Conservation (phyloP, 1,140 invertebrate genomes). For the Bombus affinis region DNA sequence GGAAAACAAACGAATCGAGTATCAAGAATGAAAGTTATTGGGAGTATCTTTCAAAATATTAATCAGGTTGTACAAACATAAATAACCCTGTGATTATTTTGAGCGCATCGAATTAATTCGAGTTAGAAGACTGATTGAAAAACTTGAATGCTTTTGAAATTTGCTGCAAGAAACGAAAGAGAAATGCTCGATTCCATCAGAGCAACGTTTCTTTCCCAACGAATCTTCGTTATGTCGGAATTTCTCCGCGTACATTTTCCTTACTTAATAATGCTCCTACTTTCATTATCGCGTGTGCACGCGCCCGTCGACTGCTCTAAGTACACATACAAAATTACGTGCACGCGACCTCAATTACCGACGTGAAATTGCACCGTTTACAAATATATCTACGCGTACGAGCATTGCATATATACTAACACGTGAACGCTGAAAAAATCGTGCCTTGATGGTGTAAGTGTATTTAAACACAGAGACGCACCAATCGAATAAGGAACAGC, state of each 20-base stretch:
- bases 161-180: conserved; percentile 4
- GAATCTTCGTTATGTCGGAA: background rate
- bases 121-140: background rate
- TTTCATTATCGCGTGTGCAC: conserved; percentile 28
- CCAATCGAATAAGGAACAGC: background rate
- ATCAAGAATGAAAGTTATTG: background rate
- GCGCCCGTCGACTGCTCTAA: background rate
- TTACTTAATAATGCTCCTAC: background rate
- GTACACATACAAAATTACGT: conserved; percentile 22
- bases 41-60: background rate
- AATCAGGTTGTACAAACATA: background rate
- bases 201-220: background rate
- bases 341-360: conserved; percentile 23
- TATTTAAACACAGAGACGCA: background rate
- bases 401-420: background rate
- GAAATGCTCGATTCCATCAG: background rate
- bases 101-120: background rate
- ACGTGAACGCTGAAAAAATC: background rate
- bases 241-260: background rate
- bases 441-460: background rate
- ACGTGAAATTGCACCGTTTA: background rate
- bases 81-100: background rate
- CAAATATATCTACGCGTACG: background rate
- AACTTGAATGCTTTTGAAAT: background rate
- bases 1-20: too few relatives aligned